Evolutionary conservation across 2,797 vertebrate genomes (phyloP), one percentile per base, ranked within the genome.

Genomic region (Halcyon chelicuti): DNA sequence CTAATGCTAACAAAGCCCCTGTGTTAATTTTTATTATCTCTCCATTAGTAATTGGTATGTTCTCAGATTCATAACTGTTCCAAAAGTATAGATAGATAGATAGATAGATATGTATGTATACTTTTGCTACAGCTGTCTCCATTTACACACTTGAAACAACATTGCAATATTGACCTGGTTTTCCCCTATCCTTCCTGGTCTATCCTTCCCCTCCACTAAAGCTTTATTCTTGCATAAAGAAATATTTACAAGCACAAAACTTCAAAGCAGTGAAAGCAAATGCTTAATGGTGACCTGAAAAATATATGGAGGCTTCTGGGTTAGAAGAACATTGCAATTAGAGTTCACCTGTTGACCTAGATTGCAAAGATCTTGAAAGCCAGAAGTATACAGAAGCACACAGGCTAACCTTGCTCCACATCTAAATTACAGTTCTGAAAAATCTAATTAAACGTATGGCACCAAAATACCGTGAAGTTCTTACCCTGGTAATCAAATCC

Each of bases 321-420:
- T 92, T 84, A 82, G 72, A 88, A 76, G 83, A 94, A 86, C 78
- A 80, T 5, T 65, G 75, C 88, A 91, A 94, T 91, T 83, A 54
- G 2, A 95, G 80, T 60, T 97, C 92, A 97, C 90, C 84, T 89
- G 72, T 58, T 95, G 88, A 95, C 95, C 94, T 62, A 96, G 57
- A 93, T 82, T 82, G 81, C 74, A 74, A 82, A 80, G 82, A 78
- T 72, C 28, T 7, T 33, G 37, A 84, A 87, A 92, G 80, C 46
- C 65, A 42, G 25, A 68, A 81, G 79, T 5, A 77, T 31, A 83
- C 3, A 91, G 57, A 86, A 79, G 39, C 66, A 95, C n/a, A 80
- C 5, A 77, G 84, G 62, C 25, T 54, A 86, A 61, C 49, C 28
- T 60, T 67, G 44, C 8, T 82, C 47, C 31, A 60, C 11, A 40